phyloP scores from a whole-genome alignment of 2,888 invertebrate genomes.

The Periphyllus acericola region DNA sequence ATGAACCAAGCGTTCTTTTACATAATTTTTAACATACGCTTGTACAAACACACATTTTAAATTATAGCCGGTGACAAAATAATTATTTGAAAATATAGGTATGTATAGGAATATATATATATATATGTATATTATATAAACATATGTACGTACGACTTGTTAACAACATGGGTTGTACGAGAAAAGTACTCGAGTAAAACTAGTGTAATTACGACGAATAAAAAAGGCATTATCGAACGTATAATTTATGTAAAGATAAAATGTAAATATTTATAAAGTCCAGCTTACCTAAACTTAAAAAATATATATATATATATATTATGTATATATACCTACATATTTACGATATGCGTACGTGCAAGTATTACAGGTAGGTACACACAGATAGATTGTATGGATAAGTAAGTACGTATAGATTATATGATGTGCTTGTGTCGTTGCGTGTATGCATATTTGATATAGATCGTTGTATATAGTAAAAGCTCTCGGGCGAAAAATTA shows the following conservation, averaged over 20 bases:
- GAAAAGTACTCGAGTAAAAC: slow-evolving; percentile 1
- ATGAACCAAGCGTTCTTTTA: slow-evolving; percentile 59
- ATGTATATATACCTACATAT: background rate
- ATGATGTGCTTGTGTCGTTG: too few species aligned
- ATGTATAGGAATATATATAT: background rate
- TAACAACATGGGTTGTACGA: background rate
- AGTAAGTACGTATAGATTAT: too few species aligned
- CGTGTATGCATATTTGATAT: too few species aligned
- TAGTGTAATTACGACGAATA: background rate
- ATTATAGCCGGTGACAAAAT: slow-evolving; percentile 10
- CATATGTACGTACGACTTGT: background rate
- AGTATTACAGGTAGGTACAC: background rate
- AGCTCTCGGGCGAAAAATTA: background rate
- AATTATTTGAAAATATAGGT: slow-evolving; percentile 20
- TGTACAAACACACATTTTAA: slow-evolving; percentile 50
- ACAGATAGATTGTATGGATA: background rate
- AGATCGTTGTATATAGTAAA: too few species aligned
- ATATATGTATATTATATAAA: background rate
- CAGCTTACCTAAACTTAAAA: background rate
- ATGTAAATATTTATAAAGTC: slow-evolving; percentile 11
- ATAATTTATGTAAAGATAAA: background rate
- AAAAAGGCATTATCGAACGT: background rate
- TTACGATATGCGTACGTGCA: background rate
- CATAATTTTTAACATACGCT: slow-evolving; percentile 55
- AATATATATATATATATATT: background rate